Base-by-base conservation (phyloP, 2,113 vertebrate species). In the Sebastes fasciatus region DNA sequence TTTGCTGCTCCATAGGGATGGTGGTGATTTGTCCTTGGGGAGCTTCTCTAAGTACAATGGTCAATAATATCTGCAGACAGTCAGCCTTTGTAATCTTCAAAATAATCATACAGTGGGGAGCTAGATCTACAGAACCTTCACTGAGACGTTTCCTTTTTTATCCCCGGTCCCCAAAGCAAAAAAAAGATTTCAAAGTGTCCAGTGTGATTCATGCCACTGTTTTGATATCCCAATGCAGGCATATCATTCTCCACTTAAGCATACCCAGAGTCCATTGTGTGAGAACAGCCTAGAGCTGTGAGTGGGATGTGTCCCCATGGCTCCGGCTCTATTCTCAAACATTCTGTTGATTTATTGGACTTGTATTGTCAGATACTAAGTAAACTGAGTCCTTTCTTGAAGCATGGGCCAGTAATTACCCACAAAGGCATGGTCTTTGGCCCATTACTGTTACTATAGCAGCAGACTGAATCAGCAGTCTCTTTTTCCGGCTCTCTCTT, bases 301-400 rank as follows among this genome's bases (percentile, higher is more conserved):
- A 77, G 87, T 91, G 87, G 83, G 80, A 82, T 68, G 84, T 23
- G 71, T 91, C 86, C 82, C 87, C 9, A 26, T 65, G 74, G 84
- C 71, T 83, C 49, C 17, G 19, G 26, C 63, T 87, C 71, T 60
- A 11, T 76, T 85, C 77, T 81, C 79, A 70, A 80, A 84, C 80
- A 57, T n/a, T 70, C 64, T 81, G 77, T 74, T 82, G 77, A 86
- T 90, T 86, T 84, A 86, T 88, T 65, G 70, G 79, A 70, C 70
- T 81, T 49, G 4, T 86, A 72, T 77, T 86, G 76, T 89, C 80
- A 82, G 79, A 87, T 52, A 57, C 55, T 64, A 64, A 86, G 74
- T 68, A 85, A 80, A 85, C 45, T 14, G 66, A 78, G 60, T 89
- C 23, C 26, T 76, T 66, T 70, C 80, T 79, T 72, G 10, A 88